A percentile compares a stretch with the other conserved stretches of the same genome.
These are phyloP conservation scores for Cataglyphis rosenhaueri DNA, from an alignment of 2,888 invertebrate genomes.

Conservation along the genomic window DNA sequence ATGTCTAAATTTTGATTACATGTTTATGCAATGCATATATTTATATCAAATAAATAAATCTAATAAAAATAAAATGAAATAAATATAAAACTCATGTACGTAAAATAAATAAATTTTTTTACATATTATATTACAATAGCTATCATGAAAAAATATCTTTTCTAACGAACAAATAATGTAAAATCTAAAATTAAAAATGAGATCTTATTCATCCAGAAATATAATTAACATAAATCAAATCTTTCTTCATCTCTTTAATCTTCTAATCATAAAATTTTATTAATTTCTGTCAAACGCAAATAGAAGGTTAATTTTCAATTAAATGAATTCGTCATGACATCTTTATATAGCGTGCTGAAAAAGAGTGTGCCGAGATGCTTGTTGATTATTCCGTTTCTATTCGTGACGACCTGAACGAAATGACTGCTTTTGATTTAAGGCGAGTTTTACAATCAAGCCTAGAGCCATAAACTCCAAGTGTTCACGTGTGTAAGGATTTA, in stretches of 20 bases:
- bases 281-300: not conserved
- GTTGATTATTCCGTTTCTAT: slow-evolving; percentile 67
- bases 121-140: not conserved
- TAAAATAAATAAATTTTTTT: not conserved
- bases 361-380: not conserved
- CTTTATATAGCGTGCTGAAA: slow-evolving; percentile 16
- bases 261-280: not conserved
- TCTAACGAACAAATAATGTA: not conserved
- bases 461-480: slow-evolving; percentile 59
- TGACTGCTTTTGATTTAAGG: slow-evolving; percentile 59
- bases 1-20: not conserved
- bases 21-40: not conserved
- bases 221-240: not conserved
- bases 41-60: not conserved
- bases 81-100: not conserved
- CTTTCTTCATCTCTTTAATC: not conserved
- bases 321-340: not conserved
- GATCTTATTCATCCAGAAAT: not conserved
- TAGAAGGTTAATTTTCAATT: not conserved
- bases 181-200: not conserved
- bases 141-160: not conserved
- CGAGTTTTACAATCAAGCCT: slow-evolving; percentile 62
- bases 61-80: not conserved
- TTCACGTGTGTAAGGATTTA: slow-evolving; percentile 55
- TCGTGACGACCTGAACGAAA: slow-evolving; percentile 58